Conservation (phyloP, 1,140 invertebrate species). For the Stratiolaelaps scimitus region DNA sequence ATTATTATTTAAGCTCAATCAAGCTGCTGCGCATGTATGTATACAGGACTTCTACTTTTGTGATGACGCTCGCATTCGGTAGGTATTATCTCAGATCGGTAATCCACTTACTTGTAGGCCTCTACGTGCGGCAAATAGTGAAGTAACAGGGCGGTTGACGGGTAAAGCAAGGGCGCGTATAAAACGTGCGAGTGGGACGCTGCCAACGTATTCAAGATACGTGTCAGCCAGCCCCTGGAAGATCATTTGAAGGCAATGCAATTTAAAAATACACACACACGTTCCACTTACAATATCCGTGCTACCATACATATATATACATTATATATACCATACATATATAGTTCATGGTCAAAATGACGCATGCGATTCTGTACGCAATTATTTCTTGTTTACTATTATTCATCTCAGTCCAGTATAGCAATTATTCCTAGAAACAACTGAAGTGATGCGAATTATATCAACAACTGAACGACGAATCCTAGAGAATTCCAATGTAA, state of each 20-base stretch:
- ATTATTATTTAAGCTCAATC: not conserved
- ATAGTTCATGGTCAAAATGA: no score
- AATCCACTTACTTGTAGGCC: slow-evolving; percentile 6
- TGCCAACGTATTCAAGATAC: slow-evolving; percentile 4
- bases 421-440: no score
- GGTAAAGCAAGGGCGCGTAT: slow-evolving; percentile 20
- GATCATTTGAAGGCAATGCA: no score
- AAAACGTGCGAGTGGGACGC: not conserved
- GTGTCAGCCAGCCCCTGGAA: not conserved
- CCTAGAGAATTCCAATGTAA: no score
- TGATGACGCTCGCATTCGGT: not conserved
- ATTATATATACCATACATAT: not conserved
- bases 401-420: no score
- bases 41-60: not conserved
- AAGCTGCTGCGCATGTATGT: not conserved
- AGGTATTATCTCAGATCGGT: no score
- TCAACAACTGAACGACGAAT: no score
- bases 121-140: slow-evolving; percentile 9
- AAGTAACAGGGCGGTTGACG: not conserved
- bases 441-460: no score
- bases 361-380: no score
- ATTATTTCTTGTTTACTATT: no score
- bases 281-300: not conserved
- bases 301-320: not conserved
- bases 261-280: no score